These are phyloP conservation scores for Whitmania pigra DNA, from an alignment of 1,140 invertebrate genomes.

Conservation along the genomic window DNA sequence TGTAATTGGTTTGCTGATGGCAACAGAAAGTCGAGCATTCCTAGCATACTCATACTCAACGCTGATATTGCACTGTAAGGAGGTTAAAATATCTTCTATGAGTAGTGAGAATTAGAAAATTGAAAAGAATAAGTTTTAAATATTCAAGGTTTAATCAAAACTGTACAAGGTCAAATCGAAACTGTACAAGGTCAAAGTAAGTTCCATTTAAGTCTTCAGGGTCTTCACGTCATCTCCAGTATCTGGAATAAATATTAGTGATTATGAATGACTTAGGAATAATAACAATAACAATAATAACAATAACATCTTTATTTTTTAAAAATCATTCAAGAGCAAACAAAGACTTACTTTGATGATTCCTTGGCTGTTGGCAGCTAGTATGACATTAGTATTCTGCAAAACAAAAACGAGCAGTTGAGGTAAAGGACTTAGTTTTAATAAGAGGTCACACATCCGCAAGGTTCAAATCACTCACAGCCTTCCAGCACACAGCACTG, in stretches of 20 bases:
- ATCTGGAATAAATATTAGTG: too few species aligned
- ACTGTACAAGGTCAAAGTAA: background rate
- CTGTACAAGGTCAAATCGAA: constrained; percentile 3
- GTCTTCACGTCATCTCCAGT: too few species aligned
- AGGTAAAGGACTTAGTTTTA: constrained; percentile 2
- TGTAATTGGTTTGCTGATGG: too few species aligned
- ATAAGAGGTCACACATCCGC: background rate
- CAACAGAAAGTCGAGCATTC: too few species aligned
- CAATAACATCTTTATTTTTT: background rate
- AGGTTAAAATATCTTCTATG: too few species aligned
- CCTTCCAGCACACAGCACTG: constrained; percentile 84
- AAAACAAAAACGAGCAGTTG: constrained; percentile 26
- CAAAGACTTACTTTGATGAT: constrained; percentile 48
- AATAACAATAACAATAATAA: too few species aligned
- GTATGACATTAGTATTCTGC: constrained; percentile 67
- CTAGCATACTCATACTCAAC: too few species aligned
- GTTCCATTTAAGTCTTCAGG: background rate
- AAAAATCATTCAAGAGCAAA: background rate
- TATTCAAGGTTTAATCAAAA: background rate
- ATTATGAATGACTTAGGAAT: too few species aligned
- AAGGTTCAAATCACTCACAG: constrained; percentile 35
- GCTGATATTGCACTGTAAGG: too few species aligned
- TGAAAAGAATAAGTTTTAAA: too few species aligned
- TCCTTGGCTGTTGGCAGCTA: constrained; percentile 90
- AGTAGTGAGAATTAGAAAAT: too few species aligned